Evolutionary conservation across 1,140 invertebrate genomes (phyloP), one percentile per base, ranked within the genome.

Genomic region (Zaprionus kolodkinae): DNA sequence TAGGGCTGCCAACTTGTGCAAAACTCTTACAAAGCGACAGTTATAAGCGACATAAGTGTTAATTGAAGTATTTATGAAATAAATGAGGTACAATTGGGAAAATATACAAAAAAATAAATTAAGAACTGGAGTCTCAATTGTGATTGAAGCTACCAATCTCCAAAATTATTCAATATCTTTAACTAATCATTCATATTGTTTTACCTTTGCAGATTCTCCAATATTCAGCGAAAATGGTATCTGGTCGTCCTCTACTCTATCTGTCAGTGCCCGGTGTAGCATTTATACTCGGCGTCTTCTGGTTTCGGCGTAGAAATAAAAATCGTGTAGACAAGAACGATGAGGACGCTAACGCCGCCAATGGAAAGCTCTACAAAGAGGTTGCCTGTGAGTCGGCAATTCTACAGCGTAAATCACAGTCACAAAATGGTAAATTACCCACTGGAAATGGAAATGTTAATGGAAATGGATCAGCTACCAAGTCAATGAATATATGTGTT

Each of bases 191-290:
- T 21, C 27, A 3, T 4, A 30, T 27, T 43, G 6, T 40, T 10
- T 43, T 55, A 11, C 52, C 11, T 13, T 84, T 82, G 27, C 74
- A 91, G 80, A 89, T 81, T 87, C 60, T 87, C 86, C 91, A 91
- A 91, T 84, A 92, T 91, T 92, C 91, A 91, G 79, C 81, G 86
- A 91, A 92, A 91, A 93, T 93, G 92, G 91, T 92, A 83, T 91
- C 88, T 78, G 81, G 91, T 89, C 92, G 91, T 80, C 92, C 92
- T 71, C 68, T 93, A 71, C 81, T 92, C 74, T 92, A 92, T 81
- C 71, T 92, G 69, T 92, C 92, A 82, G 79, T 92, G 72, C 92
- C 92, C 75, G 90, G 91, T 86, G 88, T 92, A 91, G 90, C 85
- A 91, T 86, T 93, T 78, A 88, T 92, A 57, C 81, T 92, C 60